Percentiles rank a stretch among this genome's conserved stretches.
These are phyloP conservation scores for Molossus alvarezi DNA, from an alignment of 2,797 vertebrate genomes.

Conservation along the genomic window DNA sequence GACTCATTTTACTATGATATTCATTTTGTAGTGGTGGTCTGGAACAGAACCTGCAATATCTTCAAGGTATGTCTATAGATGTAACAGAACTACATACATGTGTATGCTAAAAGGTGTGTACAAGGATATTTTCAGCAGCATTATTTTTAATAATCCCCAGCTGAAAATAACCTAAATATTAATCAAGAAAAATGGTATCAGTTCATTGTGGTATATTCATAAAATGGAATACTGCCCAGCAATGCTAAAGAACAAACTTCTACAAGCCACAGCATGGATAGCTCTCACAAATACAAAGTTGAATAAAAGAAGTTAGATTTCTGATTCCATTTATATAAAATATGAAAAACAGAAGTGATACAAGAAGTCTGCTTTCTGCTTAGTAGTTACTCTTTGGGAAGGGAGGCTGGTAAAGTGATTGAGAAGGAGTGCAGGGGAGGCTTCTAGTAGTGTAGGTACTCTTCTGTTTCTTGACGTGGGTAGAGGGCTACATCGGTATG, in stretches of 20 bases:
- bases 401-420: not conserved
- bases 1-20: not conserved
- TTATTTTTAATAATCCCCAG: constrained; percentile 48
- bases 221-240: not conserved
- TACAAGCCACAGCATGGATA: constrained; percentile 22
- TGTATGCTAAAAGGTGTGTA: not conserved
- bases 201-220: constrained; percentile 15
- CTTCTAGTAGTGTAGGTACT: not conserved
- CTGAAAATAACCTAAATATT: constrained; percentile 35
- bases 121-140: constrained; percentile 8
- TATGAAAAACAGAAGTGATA: not conserved
- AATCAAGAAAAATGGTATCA: constrained; percentile 38
- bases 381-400: constrained; percentile 37
- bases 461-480: not conserved
- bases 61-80: not conserved
- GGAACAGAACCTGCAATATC: not conserved
- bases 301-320: constrained; percentile 18
- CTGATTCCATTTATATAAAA: not conserved
- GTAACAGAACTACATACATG: not conserved
- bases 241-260: constrained; percentile 39
- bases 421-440: not conserved
- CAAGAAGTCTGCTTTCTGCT: constrained; percentile 41
- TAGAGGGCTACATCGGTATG: not conserved
- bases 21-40: not conserved
- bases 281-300: constrained; percentile 31